These are phyloP conservation scores for Accipiter virgatus DNA, from an alignment of 2,113 vertebrate genomes.

Conservation along the genomic window DNA sequence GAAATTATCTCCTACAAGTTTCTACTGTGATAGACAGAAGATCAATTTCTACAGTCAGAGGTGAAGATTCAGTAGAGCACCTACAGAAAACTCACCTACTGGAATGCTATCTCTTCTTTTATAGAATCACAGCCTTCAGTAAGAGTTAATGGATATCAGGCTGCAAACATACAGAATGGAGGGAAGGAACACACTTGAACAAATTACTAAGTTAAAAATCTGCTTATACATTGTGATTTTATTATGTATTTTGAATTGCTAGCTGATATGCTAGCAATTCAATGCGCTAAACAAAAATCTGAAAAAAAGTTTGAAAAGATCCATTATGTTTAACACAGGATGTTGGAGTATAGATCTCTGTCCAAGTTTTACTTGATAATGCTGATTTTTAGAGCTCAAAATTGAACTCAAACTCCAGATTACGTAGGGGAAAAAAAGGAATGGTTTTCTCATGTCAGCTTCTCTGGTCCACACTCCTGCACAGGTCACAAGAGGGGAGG, in stretches of 20 bases:
- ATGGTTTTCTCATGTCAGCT: neutral
- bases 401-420: neutral
- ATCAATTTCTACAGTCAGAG: constrained; percentile 67
- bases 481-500: neutral
- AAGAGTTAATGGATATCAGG: constrained; percentile 8
- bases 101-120: constrained; percentile 26
- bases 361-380: neutral
- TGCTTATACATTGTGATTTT: neutral
- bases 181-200: neutral
- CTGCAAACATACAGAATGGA: neutral
- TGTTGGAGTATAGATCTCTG: neutral
- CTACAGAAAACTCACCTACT: constrained; percentile 47
- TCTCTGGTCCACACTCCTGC: neutral
- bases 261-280: neutral
- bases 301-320: neutral
- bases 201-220: neutral
- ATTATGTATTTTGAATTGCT: neutral
- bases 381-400: neutral
- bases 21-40: constrained; percentile 56
- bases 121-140: constrained; percentile 2
- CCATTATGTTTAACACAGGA: neutral
- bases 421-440: neutral
- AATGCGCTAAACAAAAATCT: neutral
- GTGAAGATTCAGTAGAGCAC: constrained; percentile 56
- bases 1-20: constrained; percentile 64